Conservation (phyloP, 2,797 vertebrate genomes). For the Euphonia xanthogaster region DNA sequence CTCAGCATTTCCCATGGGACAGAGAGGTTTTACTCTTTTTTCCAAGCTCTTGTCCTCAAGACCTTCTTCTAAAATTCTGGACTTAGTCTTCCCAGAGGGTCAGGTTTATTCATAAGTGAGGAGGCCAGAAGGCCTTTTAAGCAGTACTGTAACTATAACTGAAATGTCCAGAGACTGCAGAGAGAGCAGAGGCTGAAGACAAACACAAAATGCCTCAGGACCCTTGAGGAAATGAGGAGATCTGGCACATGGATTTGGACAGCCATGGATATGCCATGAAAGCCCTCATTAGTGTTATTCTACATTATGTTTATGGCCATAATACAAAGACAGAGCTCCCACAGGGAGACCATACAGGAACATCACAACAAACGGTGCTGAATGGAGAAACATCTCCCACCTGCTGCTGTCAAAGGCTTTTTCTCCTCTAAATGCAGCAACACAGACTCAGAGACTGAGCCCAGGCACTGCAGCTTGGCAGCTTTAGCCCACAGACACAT, state of each 20-base stretch:
- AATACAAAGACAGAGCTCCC: not conserved
- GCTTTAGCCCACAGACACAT: not conserved
- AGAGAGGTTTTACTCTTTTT: not conserved
- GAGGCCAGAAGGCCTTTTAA: not conserved
- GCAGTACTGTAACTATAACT: not conserved
- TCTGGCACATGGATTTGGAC: not conserved
- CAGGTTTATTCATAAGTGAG: not conserved
- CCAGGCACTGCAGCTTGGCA: not conserved
- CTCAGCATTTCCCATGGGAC: not conserved
- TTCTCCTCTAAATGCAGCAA: not conserved
- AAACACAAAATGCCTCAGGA: not conserved
- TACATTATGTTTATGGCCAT: not conserved
- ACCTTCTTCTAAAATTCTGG: not conserved
- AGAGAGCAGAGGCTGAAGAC: not conserved
- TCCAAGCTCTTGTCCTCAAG: not conserved
- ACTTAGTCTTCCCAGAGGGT: not conserved
- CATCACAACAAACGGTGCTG: not conserved
- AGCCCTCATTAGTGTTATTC: not conserved
- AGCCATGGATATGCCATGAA: not conserved
- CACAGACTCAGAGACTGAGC: not conserved
- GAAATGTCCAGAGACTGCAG: not conserved
- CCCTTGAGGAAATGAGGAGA: not conserved
- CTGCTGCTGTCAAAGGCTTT: not conserved
- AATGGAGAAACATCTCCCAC: not conserved
- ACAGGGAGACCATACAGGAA: not conserved